phyloP scores from a whole-genome alignment of 2,113 vertebrate genomes.

The Sebastes schlegelii region DNA sequence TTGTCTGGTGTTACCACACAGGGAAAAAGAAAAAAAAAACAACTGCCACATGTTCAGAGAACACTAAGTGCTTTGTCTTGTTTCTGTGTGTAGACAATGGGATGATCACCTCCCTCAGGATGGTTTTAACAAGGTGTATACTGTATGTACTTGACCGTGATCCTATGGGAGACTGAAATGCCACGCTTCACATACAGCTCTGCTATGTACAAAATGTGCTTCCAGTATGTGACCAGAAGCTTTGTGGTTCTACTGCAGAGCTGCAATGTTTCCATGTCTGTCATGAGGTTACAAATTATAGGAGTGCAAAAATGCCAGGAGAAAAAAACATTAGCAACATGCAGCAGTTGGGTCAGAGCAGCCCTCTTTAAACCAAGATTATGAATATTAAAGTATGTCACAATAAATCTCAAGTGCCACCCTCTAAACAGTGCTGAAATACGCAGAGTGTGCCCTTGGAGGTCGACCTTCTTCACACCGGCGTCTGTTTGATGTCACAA shows the following conservation, averaged over 20 bases:
- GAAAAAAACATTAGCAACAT: not conserved
- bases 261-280: slow-evolving; percentile 15
- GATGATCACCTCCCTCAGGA: slow-evolving; percentile 15
- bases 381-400: slow-evolving; percentile 31
- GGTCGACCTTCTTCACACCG: slow-evolving; percentile 25
- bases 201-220: not conserved
- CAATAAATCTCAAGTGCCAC: slow-evolving; percentile 10
- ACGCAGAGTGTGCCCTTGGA: not conserved
- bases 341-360: not conserved
- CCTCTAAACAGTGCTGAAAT: not conserved
- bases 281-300: slow-evolving; percentile 24
- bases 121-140: slow-evolving; percentile 35
- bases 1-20: slow-evolving; percentile 47
- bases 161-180: slow-evolving; percentile 23
- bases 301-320: not conserved
- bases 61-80: slow-evolving; percentile 65
- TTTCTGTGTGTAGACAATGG: slow-evolving; percentile 50
- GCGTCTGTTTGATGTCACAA: slow-evolving; percentile 22
- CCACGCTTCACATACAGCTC: not conserved
- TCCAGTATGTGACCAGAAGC: slow-evolving; percentile 7
- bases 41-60: slow-evolving; percentile 45
- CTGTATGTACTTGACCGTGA: slow-evolving; percentile 30
- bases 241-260: slow-evolving; percentile 1
- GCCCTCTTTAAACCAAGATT: slow-evolving; percentile 19
- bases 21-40: not conserved